Evolutionary conservation across 2,888 invertebrate species (phyloP).

Genomic region (Lochmaea capreae): DNA sequence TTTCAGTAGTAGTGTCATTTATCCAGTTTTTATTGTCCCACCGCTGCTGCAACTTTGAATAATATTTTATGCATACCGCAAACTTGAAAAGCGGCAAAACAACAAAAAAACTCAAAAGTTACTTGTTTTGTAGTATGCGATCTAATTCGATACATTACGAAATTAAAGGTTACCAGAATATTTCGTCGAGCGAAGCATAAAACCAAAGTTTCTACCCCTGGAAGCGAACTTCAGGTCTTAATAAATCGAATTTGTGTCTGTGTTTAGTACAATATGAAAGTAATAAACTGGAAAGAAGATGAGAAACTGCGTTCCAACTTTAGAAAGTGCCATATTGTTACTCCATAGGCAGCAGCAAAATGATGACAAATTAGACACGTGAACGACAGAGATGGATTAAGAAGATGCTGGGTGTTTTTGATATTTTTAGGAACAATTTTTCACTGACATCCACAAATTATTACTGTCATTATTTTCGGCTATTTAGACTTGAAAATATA

Average conservation of each 20-base stretch:
- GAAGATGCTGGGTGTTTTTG: not conserved
- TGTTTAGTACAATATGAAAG: slow-evolving; percentile 39
- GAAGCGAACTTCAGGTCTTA: slow-evolving; percentile 38
- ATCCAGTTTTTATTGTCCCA: slow-evolving; percentile 1
- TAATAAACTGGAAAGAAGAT: slow-evolving; percentile 37
- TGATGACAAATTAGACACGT: slow-evolving; percentile 26
- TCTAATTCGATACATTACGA: slow-evolving; percentile 32
- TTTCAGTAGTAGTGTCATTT: not conserved
- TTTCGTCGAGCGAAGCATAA: slow-evolving; percentile 34
- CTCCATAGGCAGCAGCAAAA: slow-evolving; percentile 18
- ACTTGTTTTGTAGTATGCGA: slow-evolving; percentile 30
- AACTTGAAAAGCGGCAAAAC: slow-evolving; percentile 23
- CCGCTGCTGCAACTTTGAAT: slow-evolving; percentile 5
- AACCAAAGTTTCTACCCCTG: slow-evolving; percentile 32
- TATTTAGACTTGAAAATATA: not conserved
- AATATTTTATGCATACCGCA: slow-evolving; percentile 16
- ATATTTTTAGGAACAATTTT: not conserved
- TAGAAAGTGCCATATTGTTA: slow-evolving; percentile 30
- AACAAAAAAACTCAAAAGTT: slow-evolving; percentile 25
- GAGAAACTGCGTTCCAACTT: slow-evolving; percentile 20
- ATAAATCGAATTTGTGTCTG: slow-evolving; percentile 43
- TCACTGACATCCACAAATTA: not conserved
- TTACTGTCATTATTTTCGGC: not conserved
- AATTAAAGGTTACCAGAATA: slow-evolving; percentile 38
- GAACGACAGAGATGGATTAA: slow-evolving; percentile 26